Conservation (phyloP, 2,113 vertebrate genomes). For the Crotalus helleri region DNA sequence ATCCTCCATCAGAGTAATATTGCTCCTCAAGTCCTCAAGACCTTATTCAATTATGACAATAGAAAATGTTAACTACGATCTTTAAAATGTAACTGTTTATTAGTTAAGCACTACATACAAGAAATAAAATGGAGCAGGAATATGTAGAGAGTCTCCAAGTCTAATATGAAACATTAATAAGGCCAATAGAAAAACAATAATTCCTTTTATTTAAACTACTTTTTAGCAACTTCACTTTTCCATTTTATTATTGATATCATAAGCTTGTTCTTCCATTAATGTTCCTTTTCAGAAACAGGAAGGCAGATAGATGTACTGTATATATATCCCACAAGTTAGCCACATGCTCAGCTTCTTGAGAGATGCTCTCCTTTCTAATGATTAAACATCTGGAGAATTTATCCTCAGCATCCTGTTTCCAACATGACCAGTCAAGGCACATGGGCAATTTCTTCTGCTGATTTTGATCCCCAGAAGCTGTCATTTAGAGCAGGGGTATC, state of each 20-base stretch:
- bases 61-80: slow-evolving; percentile 37
- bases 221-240: background rate
- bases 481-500: no score
- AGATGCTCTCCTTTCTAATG: background rate
- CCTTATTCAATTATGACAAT: background rate
- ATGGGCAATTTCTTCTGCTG: background rate
- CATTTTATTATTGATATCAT: background rate
- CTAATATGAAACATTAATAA: slow-evolving; percentile 30
- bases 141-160: background rate
- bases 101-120: slow-evolving; percentile 28
- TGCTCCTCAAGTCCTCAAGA: slow-evolving; percentile 47
- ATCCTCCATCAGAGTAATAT: background rate
- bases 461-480: no score
- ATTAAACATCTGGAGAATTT: background rate
- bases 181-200: slow-evolving; percentile 13
- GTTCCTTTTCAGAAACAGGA: background rate
- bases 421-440: background rate
- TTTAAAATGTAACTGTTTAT: slow-evolving; percentile 41
- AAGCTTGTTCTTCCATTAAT: background rate
- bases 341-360: background rate
- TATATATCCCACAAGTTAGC: background rate
- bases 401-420: background rate
- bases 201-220: background rate
- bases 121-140: slow-evolving; percentile 36
- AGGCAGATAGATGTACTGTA: background rate